These are phyloP conservation scores for Fragum whitleyi DNA, from an alignment of 2,888 invertebrate species.

Conservation along the genomic window DNA sequence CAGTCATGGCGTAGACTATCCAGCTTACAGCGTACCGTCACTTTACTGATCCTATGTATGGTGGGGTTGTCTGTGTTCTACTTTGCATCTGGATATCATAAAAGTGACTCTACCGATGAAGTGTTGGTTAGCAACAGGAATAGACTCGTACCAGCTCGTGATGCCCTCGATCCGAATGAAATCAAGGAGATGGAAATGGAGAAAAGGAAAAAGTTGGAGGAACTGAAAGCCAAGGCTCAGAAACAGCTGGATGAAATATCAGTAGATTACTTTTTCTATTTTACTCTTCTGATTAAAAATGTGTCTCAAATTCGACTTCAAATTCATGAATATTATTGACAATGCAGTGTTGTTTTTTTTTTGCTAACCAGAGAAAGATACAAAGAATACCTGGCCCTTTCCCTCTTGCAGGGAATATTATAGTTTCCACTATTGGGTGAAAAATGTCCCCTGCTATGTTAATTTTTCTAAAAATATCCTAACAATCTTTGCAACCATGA, in stretches of 20 bases:
- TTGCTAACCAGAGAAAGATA: background rate
- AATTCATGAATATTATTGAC: background rate
- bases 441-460: no score
- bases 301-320: background rate
- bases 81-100: conserved; percentile 72
- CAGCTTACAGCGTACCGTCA: conserved; percentile 80
- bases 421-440: no score
- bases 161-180: conserved; percentile 41
- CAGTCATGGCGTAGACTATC: conserved; percentile 83
- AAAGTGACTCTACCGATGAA: conserved; percentile 12
- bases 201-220: conserved; percentile 58
- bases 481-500: no score
- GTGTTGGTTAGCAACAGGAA: conserved; percentile 31
- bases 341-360: background rate
- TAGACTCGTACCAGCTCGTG: conserved; percentile 36
- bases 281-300: background rate
- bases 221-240: conserved; percentile 64
- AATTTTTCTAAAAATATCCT: no score
- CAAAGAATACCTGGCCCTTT: no score
- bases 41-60: conserved; percentile 74
- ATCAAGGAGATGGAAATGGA: conserved; percentile 53
- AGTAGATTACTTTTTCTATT: conserved; percentile 39
- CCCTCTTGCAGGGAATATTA: no score
- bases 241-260: conserved; percentile 62
- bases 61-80: conserved; percentile 75